Base-by-base conservation (phyloP, 2,797 vertebrate genomes). In the Cryptoblepharus egeriae region DNA sequence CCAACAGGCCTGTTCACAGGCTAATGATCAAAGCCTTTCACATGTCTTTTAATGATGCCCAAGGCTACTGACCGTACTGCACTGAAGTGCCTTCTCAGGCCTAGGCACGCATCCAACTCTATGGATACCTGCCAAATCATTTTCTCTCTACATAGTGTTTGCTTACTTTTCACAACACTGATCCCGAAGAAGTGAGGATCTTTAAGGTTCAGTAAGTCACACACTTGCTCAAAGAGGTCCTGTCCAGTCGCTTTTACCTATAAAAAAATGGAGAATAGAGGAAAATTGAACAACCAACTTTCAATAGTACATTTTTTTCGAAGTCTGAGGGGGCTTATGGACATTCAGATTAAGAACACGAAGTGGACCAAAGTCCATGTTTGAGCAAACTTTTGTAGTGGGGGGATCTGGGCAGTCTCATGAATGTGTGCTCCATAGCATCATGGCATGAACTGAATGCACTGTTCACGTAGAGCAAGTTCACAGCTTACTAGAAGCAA, bases 151-250 rank as follows among this genome's bases (percentile, higher is more conserved):
- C 77, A 81, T 1, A 60, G 39, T 84, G 79, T 88, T 87, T 84
- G 88, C 97, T 97, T 94, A 98, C 98, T 96, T 91, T 94, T 97
- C 85, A 99, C 94, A 88, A 98, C 93, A 30, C 97, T 98, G 88
- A 99, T 96, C 87, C 98, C 97, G 77, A 99, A 98, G 92, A 97
- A 96, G 93, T 96, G 96, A 82, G 97, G 93, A 75, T 98, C 97
- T 93, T 96, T 96, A 89, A 98, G 95, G 92, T 96, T 95, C 39
- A 97, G 93, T 85, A 91, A 79, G 82, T 97, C 96, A 20, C 96
- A 96, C 75, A 97, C 96, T 77, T 92, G 93, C 82, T 94, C 95
- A 84, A 98, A 97, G 89, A 98, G 96, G 88, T 98, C 97, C 75
- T 97, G 97, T 55, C 97, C 98, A 0, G 97, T 97, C 85, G 97